These are phyloP conservation scores for Cichlasoma orientale DNA, from an alignment of 2,797 vertebrate species.

Conservation along the genomic window DNA sequence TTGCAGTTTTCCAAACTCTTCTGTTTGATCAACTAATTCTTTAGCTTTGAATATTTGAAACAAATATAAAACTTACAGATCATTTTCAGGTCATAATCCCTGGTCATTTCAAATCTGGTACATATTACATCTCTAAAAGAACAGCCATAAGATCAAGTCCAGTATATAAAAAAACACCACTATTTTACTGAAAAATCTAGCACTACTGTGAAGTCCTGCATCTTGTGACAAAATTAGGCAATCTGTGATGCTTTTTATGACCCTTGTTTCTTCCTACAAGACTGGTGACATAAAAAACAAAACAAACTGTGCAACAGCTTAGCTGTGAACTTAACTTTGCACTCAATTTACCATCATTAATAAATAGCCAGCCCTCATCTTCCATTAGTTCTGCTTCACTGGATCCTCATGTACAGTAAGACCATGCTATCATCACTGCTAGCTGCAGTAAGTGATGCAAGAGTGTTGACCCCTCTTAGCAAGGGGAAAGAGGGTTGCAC, in stretches of 20 bases:
- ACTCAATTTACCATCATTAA: slow-evolving; percentile 29
- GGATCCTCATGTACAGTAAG: slow-evolving; percentile 26
- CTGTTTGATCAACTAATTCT: background rate
- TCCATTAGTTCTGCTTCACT: slow-evolving; percentile 24
- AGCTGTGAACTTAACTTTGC: background rate
- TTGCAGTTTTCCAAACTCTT: background rate
- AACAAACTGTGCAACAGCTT: background rate
- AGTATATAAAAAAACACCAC: slow-evolving; percentile 25
- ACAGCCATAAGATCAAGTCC: background rate
- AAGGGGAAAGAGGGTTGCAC: background rate
- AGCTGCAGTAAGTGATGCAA: background rate
- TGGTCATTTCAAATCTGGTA: background rate
- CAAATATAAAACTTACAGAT: background rate
- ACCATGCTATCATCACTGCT: background rate
- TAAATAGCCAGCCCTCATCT: background rate
- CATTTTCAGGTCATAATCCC: background rate
- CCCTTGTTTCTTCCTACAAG: slow-evolving; percentile 38
- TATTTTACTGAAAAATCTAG: background rate
- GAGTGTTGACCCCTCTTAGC: background rate
- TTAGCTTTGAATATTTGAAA: background rate
- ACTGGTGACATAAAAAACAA: slow-evolving; percentile 24
- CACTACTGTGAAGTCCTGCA: slow-evolving; percentile 14
- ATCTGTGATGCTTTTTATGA: slow-evolving; percentile 50
- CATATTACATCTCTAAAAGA: background rate
- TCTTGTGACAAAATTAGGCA: slow-evolving; percentile 22